phyloP scores from a whole-genome alignment of 2,888 invertebrate genomes.

The Koerneria pararmatus region DNA sequence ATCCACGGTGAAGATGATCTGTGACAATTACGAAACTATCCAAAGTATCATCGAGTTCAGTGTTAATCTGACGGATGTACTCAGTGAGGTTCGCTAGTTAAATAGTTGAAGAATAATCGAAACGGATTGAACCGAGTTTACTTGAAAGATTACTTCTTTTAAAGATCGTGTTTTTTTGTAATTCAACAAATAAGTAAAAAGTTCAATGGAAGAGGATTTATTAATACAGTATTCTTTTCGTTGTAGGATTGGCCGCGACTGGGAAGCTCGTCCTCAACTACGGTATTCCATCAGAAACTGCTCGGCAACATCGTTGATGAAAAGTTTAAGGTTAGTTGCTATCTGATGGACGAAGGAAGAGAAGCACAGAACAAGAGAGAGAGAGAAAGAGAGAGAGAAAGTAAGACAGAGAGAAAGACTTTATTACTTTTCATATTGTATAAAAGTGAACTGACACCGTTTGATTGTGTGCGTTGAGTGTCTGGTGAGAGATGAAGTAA shows the following conservation, averaged over 20 bases:
- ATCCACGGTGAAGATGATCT: conserved; percentile 42
- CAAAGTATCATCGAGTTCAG: conserved; percentile 50
- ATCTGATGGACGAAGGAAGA: too few relatives aligned
- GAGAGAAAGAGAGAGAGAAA: too few relatives aligned
- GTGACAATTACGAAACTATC: conserved; percentile 48
- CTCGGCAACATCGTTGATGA: background rate
- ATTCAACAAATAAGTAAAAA: too few relatives aligned
- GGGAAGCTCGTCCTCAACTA: conserved; percentile 5
- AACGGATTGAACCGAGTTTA: too few relatives aligned
- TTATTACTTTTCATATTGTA: too few relatives aligned
- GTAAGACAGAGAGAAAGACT: too few relatives aligned
- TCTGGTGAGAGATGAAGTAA: too few relatives aligned
- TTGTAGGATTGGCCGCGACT: conserved; percentile 15
- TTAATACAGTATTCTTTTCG: background rate
- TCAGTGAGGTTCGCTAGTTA: conserved; percentile 31
- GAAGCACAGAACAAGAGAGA: too few relatives aligned
- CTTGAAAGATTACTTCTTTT: too few relatives aligned
- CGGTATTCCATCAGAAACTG: conserved; percentile 4
- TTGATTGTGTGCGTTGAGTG: too few relatives aligned
- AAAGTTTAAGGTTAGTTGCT: conserved; percentile 21
- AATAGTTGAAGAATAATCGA: conserved; percentile 1
- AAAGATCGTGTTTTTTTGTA: too few relatives aligned
- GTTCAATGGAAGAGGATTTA: background rate
- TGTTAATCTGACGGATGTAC: conserved; percentile 39
- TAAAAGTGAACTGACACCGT: too few relatives aligned